A percentile compares a stretch with the other conserved stretches of the same genome.
These are phyloP conservation scores for Porphyrio hochstetteri DNA, from an alignment of 2,113 vertebrate species.

Conservation along the genomic window DNA sequence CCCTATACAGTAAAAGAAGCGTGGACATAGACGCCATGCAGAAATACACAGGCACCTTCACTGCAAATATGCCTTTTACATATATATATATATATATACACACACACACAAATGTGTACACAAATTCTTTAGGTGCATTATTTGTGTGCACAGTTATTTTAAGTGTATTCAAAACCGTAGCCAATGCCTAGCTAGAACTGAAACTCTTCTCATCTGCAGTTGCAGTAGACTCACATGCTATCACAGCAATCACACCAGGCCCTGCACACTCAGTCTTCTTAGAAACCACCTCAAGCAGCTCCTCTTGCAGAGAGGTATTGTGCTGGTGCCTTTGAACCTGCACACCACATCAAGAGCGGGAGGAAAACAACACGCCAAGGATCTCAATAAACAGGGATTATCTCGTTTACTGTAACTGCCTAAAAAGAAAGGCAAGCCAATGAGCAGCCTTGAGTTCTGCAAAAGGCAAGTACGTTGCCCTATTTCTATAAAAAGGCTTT, in stretches of 20 bases:
- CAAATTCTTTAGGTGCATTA: background rate
- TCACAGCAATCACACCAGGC: background rate
- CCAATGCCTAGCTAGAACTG: background rate
- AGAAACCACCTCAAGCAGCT: background rate
- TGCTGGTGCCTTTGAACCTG: background rate
- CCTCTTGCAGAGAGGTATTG: background rate
- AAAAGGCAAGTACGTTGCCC: background rate
- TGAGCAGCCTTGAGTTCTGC: background rate
- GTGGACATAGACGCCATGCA: background rate
- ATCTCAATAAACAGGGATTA: background rate
- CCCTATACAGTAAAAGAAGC: background rate
- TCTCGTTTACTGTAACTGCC: background rate
- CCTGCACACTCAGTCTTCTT: background rate
- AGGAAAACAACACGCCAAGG: background rate
- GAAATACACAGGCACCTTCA: background rate
- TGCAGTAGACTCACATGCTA: rapidly evolving
- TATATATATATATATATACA: background rate
- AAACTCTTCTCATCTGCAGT: background rate
- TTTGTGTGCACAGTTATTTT: background rate
- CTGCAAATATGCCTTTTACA: background rate
- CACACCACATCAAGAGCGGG: background rate
- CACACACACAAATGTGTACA: background rate
- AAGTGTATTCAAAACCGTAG: background rate
- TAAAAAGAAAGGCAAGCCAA: background rate
- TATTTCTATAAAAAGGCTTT: background rate